These are phyloP conservation scores for Leucania comma DNA, from an alignment of 2,888 invertebrate genomes.

Conservation along the genomic window DNA sequence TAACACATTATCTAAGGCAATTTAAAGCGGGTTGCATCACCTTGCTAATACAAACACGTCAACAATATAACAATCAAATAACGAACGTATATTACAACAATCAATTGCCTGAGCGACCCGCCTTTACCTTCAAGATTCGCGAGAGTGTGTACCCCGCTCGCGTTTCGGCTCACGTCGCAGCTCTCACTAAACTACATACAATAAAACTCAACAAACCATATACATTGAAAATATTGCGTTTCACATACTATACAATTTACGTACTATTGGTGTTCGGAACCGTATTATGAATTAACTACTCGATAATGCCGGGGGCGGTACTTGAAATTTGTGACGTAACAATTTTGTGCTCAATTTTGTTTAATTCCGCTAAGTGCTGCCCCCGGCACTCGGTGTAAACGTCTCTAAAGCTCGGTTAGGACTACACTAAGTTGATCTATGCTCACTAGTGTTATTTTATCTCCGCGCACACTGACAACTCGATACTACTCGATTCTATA, in stretches of 20 bases:
- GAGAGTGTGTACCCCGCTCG: slow-evolving; percentile 14
- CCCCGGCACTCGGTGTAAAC: slow-evolving; percentile 68
- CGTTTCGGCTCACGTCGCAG: slow-evolving; percentile 44
- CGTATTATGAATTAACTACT: slow-evolving; percentile 81
- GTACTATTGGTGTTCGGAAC: slow-evolving; percentile 87
- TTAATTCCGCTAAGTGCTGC: slow-evolving; percentile 53
- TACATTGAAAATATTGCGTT: slow-evolving; percentile 85
- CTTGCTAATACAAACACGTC: slow-evolving; percentile 32
- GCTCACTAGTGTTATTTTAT: slow-evolving; percentile 73
- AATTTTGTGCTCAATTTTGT: slow-evolving; percentile 60
- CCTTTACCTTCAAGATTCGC: neutral
- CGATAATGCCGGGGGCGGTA: slow-evolving; percentile 68
- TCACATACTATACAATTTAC: slow-evolving; percentile 85
- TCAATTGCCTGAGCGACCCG: slow-evolving; percentile 26
- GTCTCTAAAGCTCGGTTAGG: slow-evolving; percentile 83
- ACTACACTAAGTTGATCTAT: slow-evolving; percentile 85
- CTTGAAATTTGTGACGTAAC: slow-evolving; percentile 64
- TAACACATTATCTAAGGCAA: slow-evolving; percentile 33
- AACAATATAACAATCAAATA: slow-evolving; percentile 63
- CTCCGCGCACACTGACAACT: slow-evolving; percentile 84
- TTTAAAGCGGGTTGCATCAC: slow-evolving; percentile 17
- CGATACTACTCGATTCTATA: slow-evolving; percentile 60
- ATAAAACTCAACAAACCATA: slow-evolving; percentile 84
- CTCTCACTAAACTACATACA: slow-evolving; percentile 69
- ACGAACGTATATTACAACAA: slow-evolving; percentile 45